Percentiles rank a stretch among this genome's conserved stretches.
These are phyloP conservation scores for Zaprionus tsacasi DNA, from an alignment of 1,140 invertebrate species.

Conservation along the genomic window DNA sequence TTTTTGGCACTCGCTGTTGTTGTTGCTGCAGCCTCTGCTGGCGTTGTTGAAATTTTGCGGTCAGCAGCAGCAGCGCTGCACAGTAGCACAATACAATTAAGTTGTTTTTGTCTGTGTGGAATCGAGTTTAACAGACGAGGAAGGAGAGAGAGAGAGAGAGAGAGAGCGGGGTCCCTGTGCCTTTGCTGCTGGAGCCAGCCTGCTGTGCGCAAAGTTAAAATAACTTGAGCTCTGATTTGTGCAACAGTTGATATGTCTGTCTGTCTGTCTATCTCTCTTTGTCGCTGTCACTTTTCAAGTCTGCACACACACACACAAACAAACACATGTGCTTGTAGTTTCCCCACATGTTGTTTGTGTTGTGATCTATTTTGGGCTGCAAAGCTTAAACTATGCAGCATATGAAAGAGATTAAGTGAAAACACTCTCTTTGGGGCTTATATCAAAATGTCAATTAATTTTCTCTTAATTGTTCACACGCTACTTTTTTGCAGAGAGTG, in stretches of 20 bases:
- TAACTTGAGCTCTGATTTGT: constrained; percentile 36
- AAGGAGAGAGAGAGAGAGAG: constrained; percentile 6
- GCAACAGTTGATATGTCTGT: constrained; percentile 32
- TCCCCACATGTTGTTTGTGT: constrained; percentile 9
- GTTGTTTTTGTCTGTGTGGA: constrained; percentile 66
- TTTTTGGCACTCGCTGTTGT: constrained; percentile 61
- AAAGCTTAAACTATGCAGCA: constrained; percentile 21
- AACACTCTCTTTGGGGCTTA: neutral
- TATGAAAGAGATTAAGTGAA: neutral
- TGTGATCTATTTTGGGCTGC: constrained; percentile 27
- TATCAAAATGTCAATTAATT: neutral
- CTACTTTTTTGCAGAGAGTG: neutral
- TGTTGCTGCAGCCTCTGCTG: constrained; percentile 19
- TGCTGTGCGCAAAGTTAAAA: constrained; percentile 45
- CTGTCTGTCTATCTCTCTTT: constrained; percentile 7
- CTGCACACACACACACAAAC: constrained; percentile 8
- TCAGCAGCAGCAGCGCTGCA: constrained; percentile 37
- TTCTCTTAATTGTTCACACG: neutral
- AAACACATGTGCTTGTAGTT: neutral
- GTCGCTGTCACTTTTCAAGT: constrained; percentile 30
- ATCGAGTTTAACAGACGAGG: constrained; percentile 28
- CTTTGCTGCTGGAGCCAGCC: neutral
- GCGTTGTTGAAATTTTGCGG: constrained; percentile 56
- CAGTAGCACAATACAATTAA: constrained; percentile 79
- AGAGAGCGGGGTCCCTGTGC: neutral